These are phyloP conservation scores for Zosterops pallidus DNA, from an alignment of 2,113 vertebrate species.

Conservation along the genomic window DNA sequence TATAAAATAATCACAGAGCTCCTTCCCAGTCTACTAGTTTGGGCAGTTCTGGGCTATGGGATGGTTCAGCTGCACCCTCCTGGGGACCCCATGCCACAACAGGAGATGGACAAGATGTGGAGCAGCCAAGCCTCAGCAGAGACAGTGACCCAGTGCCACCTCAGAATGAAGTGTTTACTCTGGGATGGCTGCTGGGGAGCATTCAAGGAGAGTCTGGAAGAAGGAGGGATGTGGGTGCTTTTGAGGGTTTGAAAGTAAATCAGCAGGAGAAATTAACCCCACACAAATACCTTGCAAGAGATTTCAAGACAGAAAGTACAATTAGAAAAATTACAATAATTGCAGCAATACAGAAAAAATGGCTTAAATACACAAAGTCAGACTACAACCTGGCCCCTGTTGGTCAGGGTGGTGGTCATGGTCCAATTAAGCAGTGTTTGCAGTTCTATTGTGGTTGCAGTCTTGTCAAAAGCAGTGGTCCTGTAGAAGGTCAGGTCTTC, in stretches of 20 bases:
- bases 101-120: background rate
- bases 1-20: background rate
- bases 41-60: background rate
- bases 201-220: background rate
- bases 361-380: background rate
- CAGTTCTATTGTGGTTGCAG: background rate
- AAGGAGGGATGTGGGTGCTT: background rate
- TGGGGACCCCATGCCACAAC: background rate
- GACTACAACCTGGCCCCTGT: too few relatives aligned
- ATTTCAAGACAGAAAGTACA: background rate
- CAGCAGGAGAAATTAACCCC: background rate
- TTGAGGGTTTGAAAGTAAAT: background rate
- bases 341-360: background rate
- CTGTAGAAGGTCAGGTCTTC: background rate
- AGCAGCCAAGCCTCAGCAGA: background rate
- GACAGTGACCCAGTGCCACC: background rate
- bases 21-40: background rate
- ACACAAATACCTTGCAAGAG: background rate
- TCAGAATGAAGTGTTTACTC: background rate
- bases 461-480: background rate
- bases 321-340: background rate
- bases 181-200: background rate
- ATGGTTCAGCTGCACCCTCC: background rate
- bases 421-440: background rate
- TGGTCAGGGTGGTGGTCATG: background rate